Conservation (phyloP, 2,113 vertebrate genomes). For the Peromyscus leucopus region DNA sequence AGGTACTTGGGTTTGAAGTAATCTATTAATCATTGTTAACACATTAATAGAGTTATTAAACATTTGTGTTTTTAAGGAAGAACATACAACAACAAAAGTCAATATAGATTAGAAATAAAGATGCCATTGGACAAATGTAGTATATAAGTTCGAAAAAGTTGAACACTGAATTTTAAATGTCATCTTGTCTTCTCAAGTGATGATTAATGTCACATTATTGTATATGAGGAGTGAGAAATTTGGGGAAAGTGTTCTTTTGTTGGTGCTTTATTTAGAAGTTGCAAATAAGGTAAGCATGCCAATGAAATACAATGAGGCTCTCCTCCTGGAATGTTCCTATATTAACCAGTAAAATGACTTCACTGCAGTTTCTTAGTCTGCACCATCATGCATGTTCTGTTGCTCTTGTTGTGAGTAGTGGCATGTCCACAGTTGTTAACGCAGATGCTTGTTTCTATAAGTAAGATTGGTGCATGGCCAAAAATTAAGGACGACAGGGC, state of each 20-base stretch:
- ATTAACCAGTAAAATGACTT: constrained; percentile 47
- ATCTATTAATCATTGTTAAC: constrained; percentile 5
- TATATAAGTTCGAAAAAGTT: constrained; percentile 12
- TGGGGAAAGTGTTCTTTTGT: constrained; percentile 1
- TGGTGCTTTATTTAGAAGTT: constrained; percentile 54
- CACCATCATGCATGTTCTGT: not conserved
- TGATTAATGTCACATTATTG: not conserved
- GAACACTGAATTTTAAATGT: not conserved
- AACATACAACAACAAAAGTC: not conserved
- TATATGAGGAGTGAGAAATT: not conserved
- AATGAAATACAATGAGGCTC: constrained; percentile 19
- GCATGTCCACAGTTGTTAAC: not conserved
- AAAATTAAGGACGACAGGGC: not conserved
- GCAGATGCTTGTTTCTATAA: constrained; percentile 51
- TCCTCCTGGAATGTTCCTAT: not conserved
- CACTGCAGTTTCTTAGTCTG: not conserved
- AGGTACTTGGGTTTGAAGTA: not conserved
- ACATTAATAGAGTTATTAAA: constrained; percentile 3
- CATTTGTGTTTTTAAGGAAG: not conserved
- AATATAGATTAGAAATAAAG: constrained; percentile 37
- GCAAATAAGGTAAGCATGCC: constrained; percentile 15
- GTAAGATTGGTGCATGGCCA: constrained; percentile 18
- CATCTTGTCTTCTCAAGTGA: not conserved
- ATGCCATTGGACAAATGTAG: not conserved
- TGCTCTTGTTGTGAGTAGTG: constrained; percentile 61